Conservation (phyloP, 2,113 vertebrate species). For the Danio rerio region DNA sequence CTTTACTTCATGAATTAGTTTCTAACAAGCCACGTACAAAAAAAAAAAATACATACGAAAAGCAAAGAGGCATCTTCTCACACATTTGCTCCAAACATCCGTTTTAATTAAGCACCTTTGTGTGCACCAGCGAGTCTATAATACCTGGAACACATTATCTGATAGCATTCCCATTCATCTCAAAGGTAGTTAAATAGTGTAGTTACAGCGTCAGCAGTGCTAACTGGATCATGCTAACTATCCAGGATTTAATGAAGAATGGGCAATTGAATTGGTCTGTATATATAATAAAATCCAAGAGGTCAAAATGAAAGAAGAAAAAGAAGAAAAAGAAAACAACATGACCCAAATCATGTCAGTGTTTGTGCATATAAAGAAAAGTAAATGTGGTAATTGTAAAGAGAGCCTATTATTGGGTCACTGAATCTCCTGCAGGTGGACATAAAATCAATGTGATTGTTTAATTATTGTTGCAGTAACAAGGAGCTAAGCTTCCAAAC, state of each 20-base stretch:
- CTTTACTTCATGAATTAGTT: background rate
- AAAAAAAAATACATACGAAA: background rate
- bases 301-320: background rate
- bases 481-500: background rate
- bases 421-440: slow-evolving; percentile 3
- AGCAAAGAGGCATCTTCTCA: background rate
- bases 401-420: background rate
- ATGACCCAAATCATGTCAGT: background rate
- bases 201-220: background rate
- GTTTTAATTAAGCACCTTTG: background rate
- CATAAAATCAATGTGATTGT: slow-evolving; percentile 10
- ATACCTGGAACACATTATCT: background rate
- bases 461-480: slow-evolving; percentile 34
- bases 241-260: background rate
- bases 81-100: background rate
- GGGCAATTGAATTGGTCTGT: background rate
- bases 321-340: too few species aligned
- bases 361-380: background rate
- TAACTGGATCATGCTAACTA: background rate
- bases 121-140: background rate
- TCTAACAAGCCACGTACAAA: background rate
- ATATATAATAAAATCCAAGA: background rate
- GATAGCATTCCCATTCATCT: background rate
- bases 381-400: background rate
- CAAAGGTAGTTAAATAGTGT: background rate